Evolutionary conservation across 2,888 invertebrate genomes (phyloP), one percentile per base, ranked within the genome.

Genomic region (Hipparchia sbordonii): DNA sequence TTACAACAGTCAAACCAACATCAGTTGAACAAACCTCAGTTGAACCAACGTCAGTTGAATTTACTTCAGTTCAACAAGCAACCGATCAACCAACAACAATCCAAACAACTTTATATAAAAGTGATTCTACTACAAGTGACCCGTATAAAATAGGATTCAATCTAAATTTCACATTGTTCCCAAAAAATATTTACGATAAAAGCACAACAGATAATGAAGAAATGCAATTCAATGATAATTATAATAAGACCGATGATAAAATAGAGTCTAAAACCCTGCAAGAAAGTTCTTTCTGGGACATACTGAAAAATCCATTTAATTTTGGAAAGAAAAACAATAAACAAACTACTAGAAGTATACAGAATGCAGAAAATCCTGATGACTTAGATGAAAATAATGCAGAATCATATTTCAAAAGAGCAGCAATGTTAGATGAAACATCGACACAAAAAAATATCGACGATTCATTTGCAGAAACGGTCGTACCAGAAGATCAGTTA

Each of bases 151-250:
- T 71, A 45, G 60, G 66, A 52, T 75, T 78, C 45, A 84, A 89
- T 72, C 84, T 86, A 51, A 85, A 87, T 69, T 85, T 80, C n/a
- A 76, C 82, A 52, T 88, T 86, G 85, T 77, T 75, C 10, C 84
- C 85, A n/a, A 85, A 87, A 4, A 83, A 81, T 54, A 88, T 87
- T 70, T 85, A 87, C 54, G 82, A 85, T 0, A 81, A 86, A 77
- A 83, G 85, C 54, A 85, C 87, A 66, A 78, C 82, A 72, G 78
- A 84, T 62, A 80, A 84, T 69, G 85, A 10, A 6, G 12, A 39
- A 10, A 10, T 6, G 56, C n/a, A 87, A 0, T 80, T 77, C 59
- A 81, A 79, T 67, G 82, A 80, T 62, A 69, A 68, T n/a, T 67
- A 70, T 60, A 77, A 74, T 57, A 69, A 72, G 72, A 67, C 67